phyloP scores from a whole-genome alignment of 2,888 invertebrate genomes.

The Chrysolina haemoptera region DNA sequence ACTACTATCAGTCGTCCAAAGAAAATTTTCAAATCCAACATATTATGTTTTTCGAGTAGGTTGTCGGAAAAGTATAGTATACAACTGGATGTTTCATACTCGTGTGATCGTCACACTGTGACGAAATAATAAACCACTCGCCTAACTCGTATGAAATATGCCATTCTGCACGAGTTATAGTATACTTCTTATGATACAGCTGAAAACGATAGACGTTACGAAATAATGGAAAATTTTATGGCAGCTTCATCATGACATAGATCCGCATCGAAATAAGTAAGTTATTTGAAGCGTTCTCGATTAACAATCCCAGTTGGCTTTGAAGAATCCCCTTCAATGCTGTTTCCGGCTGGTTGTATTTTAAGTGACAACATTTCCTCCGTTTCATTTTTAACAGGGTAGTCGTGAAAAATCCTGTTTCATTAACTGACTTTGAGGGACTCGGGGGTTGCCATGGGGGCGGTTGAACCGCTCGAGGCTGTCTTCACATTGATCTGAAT shows the following conservation, averaged over 20 bases:
- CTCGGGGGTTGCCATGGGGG: slow-evolving; percentile 63
- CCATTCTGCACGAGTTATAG: too few species aligned
- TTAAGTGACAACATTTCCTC: slow-evolving; percentile 65
- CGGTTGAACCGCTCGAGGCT: slow-evolving; percentile 46
- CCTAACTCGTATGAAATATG: too few species aligned
- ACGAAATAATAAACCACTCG: too few species aligned
- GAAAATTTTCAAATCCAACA: too few species aligned
- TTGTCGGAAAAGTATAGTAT: too few species aligned
- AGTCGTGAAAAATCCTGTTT: slow-evolving; percentile 70
- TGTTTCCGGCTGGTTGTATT: slow-evolving; percentile 52
- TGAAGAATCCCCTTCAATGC: slow-evolving; percentile 29
- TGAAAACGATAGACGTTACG: neutral
- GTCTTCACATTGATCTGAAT: slow-evolving; percentile 56
- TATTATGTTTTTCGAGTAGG: too few species aligned
- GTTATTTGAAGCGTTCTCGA: slow-evolving; percentile 52
- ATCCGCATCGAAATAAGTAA: slow-evolving; percentile 55
- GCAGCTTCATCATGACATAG: slow-evolving; percentile 38
- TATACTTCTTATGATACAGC: too few species aligned
- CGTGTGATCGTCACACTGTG: too few species aligned
- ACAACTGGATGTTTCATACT: too few species aligned
- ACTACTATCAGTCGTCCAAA: too few species aligned
- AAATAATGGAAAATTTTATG: slow-evolving; percentile 4
- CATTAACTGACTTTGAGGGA: slow-evolving; percentile 69
- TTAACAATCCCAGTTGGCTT: slow-evolving; percentile 44
- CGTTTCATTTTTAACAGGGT: slow-evolving; percentile 65